Percentiles rank a stretch among this genome's conserved stretches.
phyloP scores from a whole-genome alignment of 2,113 vertebrate species.

The Syngnathoides biaculeatus region DNA sequence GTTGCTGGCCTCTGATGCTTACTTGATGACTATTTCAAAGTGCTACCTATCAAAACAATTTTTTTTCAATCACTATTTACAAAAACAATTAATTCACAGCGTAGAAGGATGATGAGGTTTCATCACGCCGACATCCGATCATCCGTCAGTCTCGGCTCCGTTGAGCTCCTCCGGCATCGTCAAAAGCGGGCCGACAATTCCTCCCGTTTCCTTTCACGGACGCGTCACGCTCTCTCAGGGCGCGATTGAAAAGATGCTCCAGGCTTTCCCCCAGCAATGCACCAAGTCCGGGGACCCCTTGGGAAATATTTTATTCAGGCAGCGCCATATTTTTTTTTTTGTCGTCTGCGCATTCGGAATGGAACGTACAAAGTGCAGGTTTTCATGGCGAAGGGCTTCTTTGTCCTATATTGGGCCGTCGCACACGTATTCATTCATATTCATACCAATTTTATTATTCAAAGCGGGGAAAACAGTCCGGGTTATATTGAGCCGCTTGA shows the following conservation, averaged over 20 bases:
- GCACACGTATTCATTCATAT: background rate
- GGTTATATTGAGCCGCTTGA: background rate
- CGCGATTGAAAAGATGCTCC: conserved; percentile 59
- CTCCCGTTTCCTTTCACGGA: conserved; percentile 55
- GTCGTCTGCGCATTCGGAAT: conserved; percentile 29
- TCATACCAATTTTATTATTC: background rate
- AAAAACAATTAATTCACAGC: background rate
- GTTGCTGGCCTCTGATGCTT: conserved; percentile 24
- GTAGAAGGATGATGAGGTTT: background rate
- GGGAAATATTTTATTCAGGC: conserved; percentile 70
- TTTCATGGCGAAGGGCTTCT: conserved; percentile 39
- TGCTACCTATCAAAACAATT: conserved; percentile 5
- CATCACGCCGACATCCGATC: conserved; percentile 5
- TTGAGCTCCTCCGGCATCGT: conserved; percentile 27
- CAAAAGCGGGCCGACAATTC: conserved; percentile 47
- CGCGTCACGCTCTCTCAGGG: conserved; percentile 42
- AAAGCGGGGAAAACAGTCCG: background rate
- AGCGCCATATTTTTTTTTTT: conserved; percentile 52
- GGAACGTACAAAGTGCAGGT: conserved; percentile 32
- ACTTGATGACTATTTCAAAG: conserved; percentile 14
- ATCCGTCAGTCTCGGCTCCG: conserved; percentile 1
- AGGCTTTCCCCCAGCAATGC: conserved; percentile 58
- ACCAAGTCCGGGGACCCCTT: conserved; percentile 51
- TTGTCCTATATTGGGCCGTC: conserved; percentile 43
- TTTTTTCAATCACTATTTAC: background rate